Base-by-base conservation (phyloP, 2,888 invertebrate genomes). In the Troides aeacus region DNA sequence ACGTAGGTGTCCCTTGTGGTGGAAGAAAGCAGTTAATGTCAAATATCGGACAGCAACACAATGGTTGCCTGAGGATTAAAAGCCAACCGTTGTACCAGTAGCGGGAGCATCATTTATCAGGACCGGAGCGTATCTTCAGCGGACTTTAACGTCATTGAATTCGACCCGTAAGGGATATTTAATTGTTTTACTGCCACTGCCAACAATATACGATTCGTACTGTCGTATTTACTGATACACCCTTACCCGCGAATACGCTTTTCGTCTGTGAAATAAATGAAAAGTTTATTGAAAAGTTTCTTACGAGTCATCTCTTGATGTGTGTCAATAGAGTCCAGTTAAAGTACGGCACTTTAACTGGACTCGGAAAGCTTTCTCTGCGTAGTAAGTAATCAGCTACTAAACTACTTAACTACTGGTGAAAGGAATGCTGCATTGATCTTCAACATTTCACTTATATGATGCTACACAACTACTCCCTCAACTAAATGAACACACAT, bases 91-190 rank as follows among this genome's bases (percentile, higher is more conserved):
- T 92, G 92, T 92, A 87, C 84, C 86, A 82, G 90, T 86, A 86
- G 87, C 88, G 76, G 82, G 81, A 85, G 81, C 84, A 86, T 91
- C 90, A 92, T 92, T 92, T 92, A 91, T 92, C 90, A 92, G 89
- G 79, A 85, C 85, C 81, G 82, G 80, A 78, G 80, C 72, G 74
- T 79, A 78, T 83, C 81, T 84, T 84, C 82, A 79, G 79, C 78
- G 78, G 76, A 84, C 80, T 82, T 81, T 80, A 78, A 77, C 78
- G 78, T 78, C 78, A 78, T 78, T 79, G 74, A 75, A 76, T 76
- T 75, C 78, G 72, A 79, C 73, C 75, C 72, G 76, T 76, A 78
- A 80, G 78, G 78, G 79, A 82, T 68, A 68, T 71, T 68, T 71
- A 71, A 71, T 71, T 71, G 68, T 71, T 71, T 65, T 42, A 62